phyloP scores from a whole-genome alignment of 2,113 vertebrate species.

The Megaceryle maxima region DNA sequence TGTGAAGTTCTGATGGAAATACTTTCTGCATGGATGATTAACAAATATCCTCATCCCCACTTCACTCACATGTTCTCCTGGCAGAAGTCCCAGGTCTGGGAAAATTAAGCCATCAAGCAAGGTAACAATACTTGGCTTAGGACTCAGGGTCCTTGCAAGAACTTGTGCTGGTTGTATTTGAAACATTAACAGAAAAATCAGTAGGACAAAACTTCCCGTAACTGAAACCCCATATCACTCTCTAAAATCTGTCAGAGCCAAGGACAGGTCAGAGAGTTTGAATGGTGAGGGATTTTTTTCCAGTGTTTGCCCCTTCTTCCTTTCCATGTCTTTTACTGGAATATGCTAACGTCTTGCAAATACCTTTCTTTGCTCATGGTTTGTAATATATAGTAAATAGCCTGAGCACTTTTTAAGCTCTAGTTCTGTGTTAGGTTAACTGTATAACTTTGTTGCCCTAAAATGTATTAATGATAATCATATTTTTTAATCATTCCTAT shows the following conservation, averaged over 20 bases:
- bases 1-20: background rate
- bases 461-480: background rate
- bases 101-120: constrained; percentile 24
- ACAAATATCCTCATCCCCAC: constrained; percentile 15
- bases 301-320: background rate
- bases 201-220: background rate
- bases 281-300: background rate
- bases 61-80: constrained; percentile 45
- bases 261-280: background rate
- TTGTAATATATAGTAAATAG: background rate
- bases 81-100: constrained; percentile 30
- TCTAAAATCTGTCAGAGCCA: background rate
- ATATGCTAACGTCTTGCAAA: background rate
- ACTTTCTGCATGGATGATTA: constrained; percentile 19
- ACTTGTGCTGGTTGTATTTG: constrained; percentile 1
- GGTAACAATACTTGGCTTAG: constrained; percentile 17
- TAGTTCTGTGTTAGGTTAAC: background rate
- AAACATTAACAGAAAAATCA: constrained; percentile 12
- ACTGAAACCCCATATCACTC: background rate
- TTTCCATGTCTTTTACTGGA: background rate
- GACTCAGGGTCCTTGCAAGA: constrained; percentile 1
- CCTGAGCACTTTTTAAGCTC: background rate
- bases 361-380: background rate
- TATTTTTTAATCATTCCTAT: background rate
- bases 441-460: background rate